Conservation (phyloP, 92 coral and sea anemone species). For the Diadumene lineata region DNA sequence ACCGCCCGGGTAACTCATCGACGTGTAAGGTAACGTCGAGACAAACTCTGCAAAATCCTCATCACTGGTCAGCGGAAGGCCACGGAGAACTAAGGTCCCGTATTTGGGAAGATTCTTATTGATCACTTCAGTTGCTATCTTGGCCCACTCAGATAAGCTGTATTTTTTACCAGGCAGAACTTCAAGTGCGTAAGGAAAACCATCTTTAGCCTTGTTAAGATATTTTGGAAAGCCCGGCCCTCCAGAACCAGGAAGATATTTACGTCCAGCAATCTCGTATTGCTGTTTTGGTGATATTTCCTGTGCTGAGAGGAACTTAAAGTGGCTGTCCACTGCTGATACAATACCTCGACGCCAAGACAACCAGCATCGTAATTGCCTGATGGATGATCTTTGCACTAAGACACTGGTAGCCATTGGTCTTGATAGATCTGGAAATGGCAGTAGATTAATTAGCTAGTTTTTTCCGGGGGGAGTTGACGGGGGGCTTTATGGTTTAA, state of each 20-base stretch:
- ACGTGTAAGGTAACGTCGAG: constrained; percentile 59
- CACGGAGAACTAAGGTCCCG: constrained; percentile 78
- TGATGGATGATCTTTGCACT: too few relatives aligned
- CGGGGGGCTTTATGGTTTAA: too few relatives aligned
- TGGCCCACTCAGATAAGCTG: constrained; percentile 38
- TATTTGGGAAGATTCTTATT: constrained; percentile 49
- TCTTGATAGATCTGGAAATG: too few relatives aligned
- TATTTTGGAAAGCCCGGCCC: constrained; percentile 35
- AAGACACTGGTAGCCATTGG: too few relatives aligned
- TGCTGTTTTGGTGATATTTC: constrained; percentile 34
- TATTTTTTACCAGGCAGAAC: constrained; percentile 11
- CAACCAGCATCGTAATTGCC: too few relatives aligned
- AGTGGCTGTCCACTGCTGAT: constrained; percentile 2
- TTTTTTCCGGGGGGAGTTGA: too few relatives aligned
- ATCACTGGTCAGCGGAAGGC: constrained; percentile 64
- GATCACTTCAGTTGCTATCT: constrained; percentile 28
- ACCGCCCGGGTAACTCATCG: constrained; percentile 78
- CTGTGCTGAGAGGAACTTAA: constrained; percentile 21
- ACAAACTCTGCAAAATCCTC: constrained; percentile 60
- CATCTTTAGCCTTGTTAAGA: constrained; percentile 29
- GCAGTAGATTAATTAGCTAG: too few relatives aligned
- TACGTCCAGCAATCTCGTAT: constrained; percentile 38
- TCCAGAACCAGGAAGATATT: constrained; percentile 37
- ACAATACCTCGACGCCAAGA: not conserved
- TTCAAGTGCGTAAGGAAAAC: constrained; percentile 34